These are phyloP conservation scores for Toxotes jaculatrix DNA, from an alignment of 2,113 vertebrate species.

Conservation along the genomic window DNA sequence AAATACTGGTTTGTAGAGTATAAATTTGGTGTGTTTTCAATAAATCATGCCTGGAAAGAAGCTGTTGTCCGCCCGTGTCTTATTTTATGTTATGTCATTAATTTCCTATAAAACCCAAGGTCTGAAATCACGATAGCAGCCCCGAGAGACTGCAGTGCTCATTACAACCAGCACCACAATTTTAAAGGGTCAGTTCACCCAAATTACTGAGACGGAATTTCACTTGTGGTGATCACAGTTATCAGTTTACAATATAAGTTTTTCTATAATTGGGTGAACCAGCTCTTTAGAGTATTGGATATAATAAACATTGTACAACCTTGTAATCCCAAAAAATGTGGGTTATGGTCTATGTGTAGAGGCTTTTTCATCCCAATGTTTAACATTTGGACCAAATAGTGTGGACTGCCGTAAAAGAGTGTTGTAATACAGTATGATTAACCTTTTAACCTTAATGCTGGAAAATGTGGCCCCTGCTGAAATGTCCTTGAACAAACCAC, in stretches of 20 bases:
- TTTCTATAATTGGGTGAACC: background rate
- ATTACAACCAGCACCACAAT: background rate
- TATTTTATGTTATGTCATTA: slow-evolving; percentile 9
- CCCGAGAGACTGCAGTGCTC: background rate
- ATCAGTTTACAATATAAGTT: background rate
- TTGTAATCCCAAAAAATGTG: background rate
- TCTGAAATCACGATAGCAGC: background rate
- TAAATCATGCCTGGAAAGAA: slow-evolving; percentile 94
- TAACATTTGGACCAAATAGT: background rate
- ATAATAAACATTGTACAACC: background rate
- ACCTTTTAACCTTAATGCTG: background rate
- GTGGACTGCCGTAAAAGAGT: background rate
- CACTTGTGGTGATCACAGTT: background rate
- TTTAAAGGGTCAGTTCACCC: background rate
- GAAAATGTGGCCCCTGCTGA: background rate
- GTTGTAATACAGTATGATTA: background rate
- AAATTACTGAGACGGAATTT: background rate
- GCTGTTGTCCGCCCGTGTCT: slow-evolving; percentile 20
- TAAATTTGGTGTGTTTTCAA: slow-evolving; percentile 98
- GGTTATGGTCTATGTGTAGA: background rate
- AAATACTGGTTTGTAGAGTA: slow-evolving; percentile 94
- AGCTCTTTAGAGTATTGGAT: background rate
- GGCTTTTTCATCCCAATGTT: background rate
- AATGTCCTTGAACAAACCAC: background rate
- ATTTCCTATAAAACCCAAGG: background rate